These are phyloP conservation scores for Sinhomidia bicolor DNA, from an alignment of 2,888 invertebrate species.

Conservation along the genomic window DNA sequence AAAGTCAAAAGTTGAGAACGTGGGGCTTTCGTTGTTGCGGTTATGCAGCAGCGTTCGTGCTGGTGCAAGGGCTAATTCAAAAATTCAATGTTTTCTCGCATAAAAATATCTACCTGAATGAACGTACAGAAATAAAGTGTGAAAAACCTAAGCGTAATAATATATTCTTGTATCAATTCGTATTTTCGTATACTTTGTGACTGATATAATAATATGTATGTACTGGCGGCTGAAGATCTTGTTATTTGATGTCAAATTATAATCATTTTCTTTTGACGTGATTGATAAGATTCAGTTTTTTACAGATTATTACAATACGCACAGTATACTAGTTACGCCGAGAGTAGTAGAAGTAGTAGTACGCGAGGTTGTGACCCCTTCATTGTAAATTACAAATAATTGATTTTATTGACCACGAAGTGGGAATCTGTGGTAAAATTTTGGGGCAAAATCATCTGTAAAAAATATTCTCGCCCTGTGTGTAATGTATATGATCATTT, in stretches of 20 bases:
- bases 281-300: constrained; percentile 64
- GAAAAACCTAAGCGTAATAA: too few relatives aligned
- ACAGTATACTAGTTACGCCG: background rate
- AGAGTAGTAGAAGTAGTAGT: constrained; percentile 9
- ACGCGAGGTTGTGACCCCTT: constrained; percentile 63
- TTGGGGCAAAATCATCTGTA: background rate
- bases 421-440: constrained; percentile 54
- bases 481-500: background rate
- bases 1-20: constrained; percentile 52
- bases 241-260: constrained; percentile 65
- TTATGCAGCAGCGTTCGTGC: background rate
- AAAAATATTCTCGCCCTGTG: background rate
- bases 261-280: constrained; percentile 69
- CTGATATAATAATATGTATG: too few relatives aligned
- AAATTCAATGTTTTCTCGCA: constrained; percentile 15
- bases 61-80: constrained; percentile 19
- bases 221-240: constrained; percentile 39
- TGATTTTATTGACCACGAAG: constrained; percentile 77
- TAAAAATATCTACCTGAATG: background rate
- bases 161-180: background rate
- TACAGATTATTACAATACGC: background rate
- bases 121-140: too few relatives aligned
- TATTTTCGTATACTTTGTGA: background rate
- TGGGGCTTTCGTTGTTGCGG: background rate
- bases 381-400: constrained; percentile 76